These are phyloP conservation scores for Hydrocynus forskahlii DNA, from an alignment of 2,797 vertebrate species.

Conservation along the genomic window DNA sequence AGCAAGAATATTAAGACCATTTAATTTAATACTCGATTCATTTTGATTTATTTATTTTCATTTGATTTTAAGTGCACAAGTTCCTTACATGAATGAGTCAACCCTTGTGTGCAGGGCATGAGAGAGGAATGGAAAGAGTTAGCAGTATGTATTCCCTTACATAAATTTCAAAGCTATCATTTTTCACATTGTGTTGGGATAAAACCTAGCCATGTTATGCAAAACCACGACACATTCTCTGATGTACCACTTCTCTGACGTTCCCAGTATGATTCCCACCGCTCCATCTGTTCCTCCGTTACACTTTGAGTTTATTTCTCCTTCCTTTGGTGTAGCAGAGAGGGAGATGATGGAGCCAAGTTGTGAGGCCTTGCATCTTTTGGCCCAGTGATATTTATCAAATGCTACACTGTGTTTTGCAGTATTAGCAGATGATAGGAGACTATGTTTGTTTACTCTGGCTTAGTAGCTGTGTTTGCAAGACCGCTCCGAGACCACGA, in stretches of 20 bases:
- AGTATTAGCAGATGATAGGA: slow-evolving; percentile 43
- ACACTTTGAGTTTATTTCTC: slow-evolving; percentile 6
- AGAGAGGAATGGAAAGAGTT: neutral
- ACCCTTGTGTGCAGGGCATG: neutral
- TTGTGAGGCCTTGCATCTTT: slow-evolving; percentile 20
- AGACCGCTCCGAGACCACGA: slow-evolving; percentile 62
- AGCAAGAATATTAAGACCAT: no score
- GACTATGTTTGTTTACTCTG: slow-evolving; percentile 59
- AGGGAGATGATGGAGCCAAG: neutral
- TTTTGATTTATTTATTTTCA: no score
- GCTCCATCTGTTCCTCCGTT: neutral
- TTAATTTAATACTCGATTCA: no score
- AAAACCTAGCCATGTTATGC: neutral
- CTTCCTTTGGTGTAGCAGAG: neutral
- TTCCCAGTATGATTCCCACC: neutral
- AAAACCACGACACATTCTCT: neutral
- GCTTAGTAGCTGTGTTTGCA: slow-evolving; percentile 57
- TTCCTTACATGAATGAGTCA: no score
- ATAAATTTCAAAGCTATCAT: neutral
- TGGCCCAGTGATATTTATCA: slow-evolving; percentile 36
- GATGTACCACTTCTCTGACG: neutral
- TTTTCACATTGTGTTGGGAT: neutral
- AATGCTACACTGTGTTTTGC: slow-evolving; percentile 37
- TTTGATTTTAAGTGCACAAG: no score
- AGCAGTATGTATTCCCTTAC: neutral